Evolutionary conservation across 2,113 vertebrate genomes (phyloP), one percentile per base, ranked within the genome.

Genomic region (Eptesicus fuscus): DNA sequence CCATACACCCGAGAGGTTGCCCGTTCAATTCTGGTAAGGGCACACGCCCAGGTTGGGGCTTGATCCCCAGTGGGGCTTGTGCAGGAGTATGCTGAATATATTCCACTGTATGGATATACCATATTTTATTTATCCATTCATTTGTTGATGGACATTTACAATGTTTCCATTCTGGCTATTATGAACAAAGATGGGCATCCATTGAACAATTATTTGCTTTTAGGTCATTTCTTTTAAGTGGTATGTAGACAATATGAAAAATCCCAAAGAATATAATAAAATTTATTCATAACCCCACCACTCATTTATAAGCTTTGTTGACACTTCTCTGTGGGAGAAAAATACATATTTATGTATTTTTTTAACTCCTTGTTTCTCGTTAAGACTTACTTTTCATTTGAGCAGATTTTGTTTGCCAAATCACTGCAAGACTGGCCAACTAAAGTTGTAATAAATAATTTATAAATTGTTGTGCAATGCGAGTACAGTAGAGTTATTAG

Each of bases 161-260:
- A 49, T 92, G 42, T 82, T 96, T 83, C 65, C 7, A 53, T 20
- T 65, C n/a, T 56, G 9, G 53, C 71, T 88, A 7, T n/a, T 87
- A 40, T 42, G 6, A 93, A 22, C 56, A 65, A 40, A 49, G 59
- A 28, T 70, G 25, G 69, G 18, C 25, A 42, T 87, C 67, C 18
- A 30, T 84, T 88, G 35, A 51, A 73, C n/a, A 93, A n/a, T 86
- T 77, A 51, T 22, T 88, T 85, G 32, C 37, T 96, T 90, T 80
- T 84, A 84, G 44, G 25, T 87, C 23, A 84, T 71, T 65, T 95
- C 16, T 83, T 87, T 91, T 76, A 87, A 86, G 25, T 94, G 35
- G 12, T 89, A 70, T 56, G 9, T 69, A 78, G 74, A 91, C 91
- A 95, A 91, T 20, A 78, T 53, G 82, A 92, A 91, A 92, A 94